phyloP scores from a whole-genome alignment of 2,797 vertebrate species.

The Sylvia borin region DNA sequence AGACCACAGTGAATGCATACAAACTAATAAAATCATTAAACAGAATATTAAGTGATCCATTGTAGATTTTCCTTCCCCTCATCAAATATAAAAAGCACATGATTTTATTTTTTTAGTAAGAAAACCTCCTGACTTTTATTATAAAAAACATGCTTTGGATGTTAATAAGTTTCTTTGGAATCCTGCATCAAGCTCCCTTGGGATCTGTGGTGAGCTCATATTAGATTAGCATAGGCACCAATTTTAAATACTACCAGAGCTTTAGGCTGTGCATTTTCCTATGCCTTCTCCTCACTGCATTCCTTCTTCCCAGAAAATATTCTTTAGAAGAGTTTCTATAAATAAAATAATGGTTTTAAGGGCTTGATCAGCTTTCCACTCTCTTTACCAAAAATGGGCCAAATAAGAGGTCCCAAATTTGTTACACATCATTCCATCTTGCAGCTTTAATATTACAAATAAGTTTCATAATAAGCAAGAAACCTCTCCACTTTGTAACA shows the following conservation, averaged over 20 bases:
- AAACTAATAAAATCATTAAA: background rate
- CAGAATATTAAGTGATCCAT: background rate
- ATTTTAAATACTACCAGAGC: constrained; percentile 65
- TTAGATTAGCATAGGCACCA: constrained; percentile 61
- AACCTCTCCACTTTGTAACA: background rate
- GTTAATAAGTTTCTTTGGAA: constrained; percentile 59
- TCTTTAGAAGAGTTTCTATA: constrained; percentile 33
- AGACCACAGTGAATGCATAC: background rate
- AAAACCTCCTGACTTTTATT: constrained; percentile 26
- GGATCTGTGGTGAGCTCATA: constrained; percentile 54
- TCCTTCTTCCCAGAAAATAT: constrained; percentile 32
- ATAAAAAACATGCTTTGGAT: constrained; percentile 5
- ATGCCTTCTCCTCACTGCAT: constrained; percentile 11
- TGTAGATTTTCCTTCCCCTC: background rate
- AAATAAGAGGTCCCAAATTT: background rate
- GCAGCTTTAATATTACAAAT: background rate
- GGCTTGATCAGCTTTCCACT: background rate
- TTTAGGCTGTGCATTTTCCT: constrained; percentile 21
- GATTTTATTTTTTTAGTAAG: constrained; percentile 25
- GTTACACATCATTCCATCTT: background rate
- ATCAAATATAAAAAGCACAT: constrained; percentile 21
- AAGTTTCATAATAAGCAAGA: background rate
- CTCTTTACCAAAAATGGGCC: background rate
- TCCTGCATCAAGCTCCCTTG: constrained; percentile 15
- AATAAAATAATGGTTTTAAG: constrained; percentile 2